Base-by-base conservation (phyloP, 1,140 invertebrate genomes). In the Pararge aegeria region DNA sequence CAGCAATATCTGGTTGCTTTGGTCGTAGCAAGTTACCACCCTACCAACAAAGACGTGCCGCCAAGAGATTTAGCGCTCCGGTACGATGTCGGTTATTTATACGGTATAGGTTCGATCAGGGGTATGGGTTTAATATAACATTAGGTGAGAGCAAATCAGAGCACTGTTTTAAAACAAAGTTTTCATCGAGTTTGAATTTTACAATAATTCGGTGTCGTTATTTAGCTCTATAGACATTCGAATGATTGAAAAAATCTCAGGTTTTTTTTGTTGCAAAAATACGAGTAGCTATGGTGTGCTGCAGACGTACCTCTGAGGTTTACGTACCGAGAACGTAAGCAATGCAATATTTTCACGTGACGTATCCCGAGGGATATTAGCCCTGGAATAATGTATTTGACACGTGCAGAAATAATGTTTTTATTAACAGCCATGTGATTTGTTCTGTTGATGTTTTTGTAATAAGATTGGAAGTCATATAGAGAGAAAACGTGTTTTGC, bases 321-420 rank as follows among this genome's bases (percentile, higher is more conserved):
- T 13, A 19, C n/a, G 20, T 24, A 29, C 5, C 13, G 38, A 40
- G 37, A 42, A 27, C 37, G 52, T 21, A 20, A 54, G 37, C 37
- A 44, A 42, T 54, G 52, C 52, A 42, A 54, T 54, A 54, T 54
- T 54, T 54, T 42, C 52, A 44, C 52, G 38, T 54, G 52, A 54
- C 52, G 40, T 54, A 27, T 42, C 52, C 40, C 52, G 1, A 12
- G 52, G 52, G 52, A 42, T 54, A 54, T 54, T 42, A 54, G 34
- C 38, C 6, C 21, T 42, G 16, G 38, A 42, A 42, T 42, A 42
- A 42, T 42, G 38, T 42, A 42, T 42, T 42, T 42, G 38, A 42
- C 38, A 16, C 15, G 38, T 42, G 38, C 13, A 15, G 16, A 42
- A 42, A 42, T 42, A 42, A 42, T 15, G 38, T 42, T 42, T 18